Evolutionary conservation across 2,113 vertebrate species (phyloP), one percentile per base, ranked within the genome.

Genomic region (Cygnus atratus): DNA sequence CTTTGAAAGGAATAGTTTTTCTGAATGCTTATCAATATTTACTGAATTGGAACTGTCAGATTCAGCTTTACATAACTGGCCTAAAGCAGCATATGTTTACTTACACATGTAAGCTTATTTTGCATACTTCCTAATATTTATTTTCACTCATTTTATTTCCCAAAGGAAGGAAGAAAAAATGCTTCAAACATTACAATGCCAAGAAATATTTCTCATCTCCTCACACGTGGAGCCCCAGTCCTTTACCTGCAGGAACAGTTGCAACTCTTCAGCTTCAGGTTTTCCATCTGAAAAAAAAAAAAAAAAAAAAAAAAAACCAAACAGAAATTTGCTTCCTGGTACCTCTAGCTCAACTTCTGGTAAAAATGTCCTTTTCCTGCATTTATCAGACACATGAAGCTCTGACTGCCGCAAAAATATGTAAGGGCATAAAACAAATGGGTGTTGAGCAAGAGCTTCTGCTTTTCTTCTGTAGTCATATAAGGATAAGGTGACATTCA

Each of bases 351-450:
- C 59, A 74, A 50, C 37, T 96, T 94, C 80, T 94, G 83, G 86
- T 92, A 95, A 94, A 88, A 94, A 84, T 6, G 15, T 52, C 77
- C 73, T 84, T 88, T 81, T 52, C 29, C 37, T 92, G 46, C 43
- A 92, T 91, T 94, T 84, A 82, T 79, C 13, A 3, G 67, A 76
- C 78, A 66, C 75, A 37, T 35, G 90, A 75, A 92, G 54, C 67
- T 71, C 76, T 8, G 8, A 65, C 68, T 66, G 82, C 57, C 75
- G 85, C 33, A 92, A 87, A 97, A 92, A 88, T 96, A 95, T 96
- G 94, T 95, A 96, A 95, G 83, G 73, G 61, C 91, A 92, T 94
- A 93, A 95, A 94, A 84, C 55, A 95, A 97, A 94, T 95, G 82
- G 88, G 92, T 95, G 92, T 96, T 77, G 76, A 95, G 90, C 94